These are phyloP conservation scores for Agrotis segetum DNA, from an alignment of 2,888 invertebrate genomes.

Conservation along the genomic window DNA sequence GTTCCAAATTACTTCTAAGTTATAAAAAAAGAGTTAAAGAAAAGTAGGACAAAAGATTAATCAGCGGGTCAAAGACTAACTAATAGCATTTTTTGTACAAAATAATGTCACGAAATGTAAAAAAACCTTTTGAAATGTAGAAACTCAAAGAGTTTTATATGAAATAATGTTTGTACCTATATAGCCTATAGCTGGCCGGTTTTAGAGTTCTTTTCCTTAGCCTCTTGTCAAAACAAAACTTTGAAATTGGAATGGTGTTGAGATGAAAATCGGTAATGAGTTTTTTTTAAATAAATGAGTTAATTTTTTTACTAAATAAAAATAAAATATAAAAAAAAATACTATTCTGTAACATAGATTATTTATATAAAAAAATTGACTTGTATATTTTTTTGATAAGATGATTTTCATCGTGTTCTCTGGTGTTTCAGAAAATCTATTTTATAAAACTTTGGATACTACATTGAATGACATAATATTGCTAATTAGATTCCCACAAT, in stretches of 20 bases:
- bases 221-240: constrained; percentile 1
- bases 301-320: too few species aligned
- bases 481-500: constrained; percentile 32
- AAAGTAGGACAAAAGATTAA: constrained; percentile 40
- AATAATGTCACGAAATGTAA: constrained; percentile 26
- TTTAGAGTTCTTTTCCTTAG: not conserved
- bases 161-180: constrained; percentile 13
- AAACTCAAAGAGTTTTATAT: not conserved
- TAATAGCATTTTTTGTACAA: constrained; percentile 37
- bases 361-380: too few species aligned
- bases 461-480: not conserved
- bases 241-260: constrained; percentile 23
- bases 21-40: constrained; percentile 13
- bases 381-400: too few species aligned
- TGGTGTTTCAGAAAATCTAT: too few species aligned
- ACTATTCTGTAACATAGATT: too few species aligned
- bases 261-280: not conserved
- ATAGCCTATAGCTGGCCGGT: too few species aligned
- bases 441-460: not conserved
- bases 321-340: too few species aligned
- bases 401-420: too few species aligned
- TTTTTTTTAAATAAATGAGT: not conserved
- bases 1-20: constrained; percentile 16
- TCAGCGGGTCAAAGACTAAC: constrained; percentile 38
- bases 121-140: constrained; percentile 1